Evolutionary conservation across 1,140 invertebrate genomes (phyloP).

Genomic region (Stegodyphus mimosarum): DNA sequence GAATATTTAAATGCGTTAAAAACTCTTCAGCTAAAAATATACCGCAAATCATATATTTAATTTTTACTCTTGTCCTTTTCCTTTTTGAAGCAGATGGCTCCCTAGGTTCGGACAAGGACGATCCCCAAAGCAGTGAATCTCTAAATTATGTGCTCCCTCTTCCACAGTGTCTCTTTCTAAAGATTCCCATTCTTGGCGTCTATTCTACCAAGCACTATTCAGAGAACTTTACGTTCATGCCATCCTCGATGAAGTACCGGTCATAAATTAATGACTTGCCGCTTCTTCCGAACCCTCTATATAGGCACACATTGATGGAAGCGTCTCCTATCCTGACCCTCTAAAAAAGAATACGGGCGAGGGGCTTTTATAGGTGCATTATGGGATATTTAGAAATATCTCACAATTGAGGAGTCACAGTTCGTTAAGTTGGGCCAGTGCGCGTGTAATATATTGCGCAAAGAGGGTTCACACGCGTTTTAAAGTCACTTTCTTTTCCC

Average conservation of each 20-base stretch:
- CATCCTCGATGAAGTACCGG: slow-evolving; percentile 45
- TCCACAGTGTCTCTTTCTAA: slow-evolving; percentile 6
- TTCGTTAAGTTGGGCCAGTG: slow-evolving; percentile 28
- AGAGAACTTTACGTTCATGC: not conserved
- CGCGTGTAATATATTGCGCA: slow-evolving; percentile 52
- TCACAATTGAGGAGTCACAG: slow-evolving; percentile 38
- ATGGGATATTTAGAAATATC: slow-evolving; percentile 6
- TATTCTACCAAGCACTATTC: not conserved
- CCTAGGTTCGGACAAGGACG: slow-evolving; percentile 15
- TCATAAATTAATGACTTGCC: slow-evolving; percentile 56
- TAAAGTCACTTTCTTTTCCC: slow-evolving; percentile 10
- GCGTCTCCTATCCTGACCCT: not conserved
- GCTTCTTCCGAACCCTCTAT: not conserved
- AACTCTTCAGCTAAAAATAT: not conserved
- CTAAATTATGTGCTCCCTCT: slow-evolving; percentile 52
- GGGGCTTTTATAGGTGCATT: not conserved
- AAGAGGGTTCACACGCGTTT: slow-evolving; percentile 44
- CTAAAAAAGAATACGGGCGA: not conserved
- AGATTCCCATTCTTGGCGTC: slow-evolving; percentile 13
- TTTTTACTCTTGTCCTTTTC: slow-evolving; percentile 18
- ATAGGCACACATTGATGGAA: not conserved
- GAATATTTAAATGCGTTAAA: not conserved
- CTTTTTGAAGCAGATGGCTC: slow-evolving; percentile 35
- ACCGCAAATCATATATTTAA: slow-evolving; percentile 1
- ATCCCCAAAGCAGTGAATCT: slow-evolving; percentile 30